These are phyloP conservation scores for Dipus sagitta DNA, from an alignment of 2,797 vertebrate species.

Conservation along the genomic window DNA sequence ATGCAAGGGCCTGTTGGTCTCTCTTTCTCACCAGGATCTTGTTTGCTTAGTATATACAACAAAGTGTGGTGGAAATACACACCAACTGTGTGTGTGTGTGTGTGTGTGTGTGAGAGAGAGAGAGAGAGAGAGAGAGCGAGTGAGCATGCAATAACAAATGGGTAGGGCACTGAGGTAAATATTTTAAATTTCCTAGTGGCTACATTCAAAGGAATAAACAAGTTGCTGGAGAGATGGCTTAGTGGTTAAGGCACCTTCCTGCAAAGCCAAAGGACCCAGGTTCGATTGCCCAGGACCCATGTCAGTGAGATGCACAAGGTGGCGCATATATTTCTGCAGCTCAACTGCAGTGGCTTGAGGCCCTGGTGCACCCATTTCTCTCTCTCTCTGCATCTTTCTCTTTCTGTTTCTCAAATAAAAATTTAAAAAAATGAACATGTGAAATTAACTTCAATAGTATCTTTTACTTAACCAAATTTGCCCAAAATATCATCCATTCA, in stretches of 20 bases:
- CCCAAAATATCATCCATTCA: not conserved
- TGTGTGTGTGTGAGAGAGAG: accelerated
- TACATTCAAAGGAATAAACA: not conserved
- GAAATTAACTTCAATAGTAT: not conserved
- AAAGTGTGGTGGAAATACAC: not conserved
- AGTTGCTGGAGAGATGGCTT: no score
- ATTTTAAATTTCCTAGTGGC: not conserved
- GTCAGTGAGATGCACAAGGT: no score
- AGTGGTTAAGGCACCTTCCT: no score
- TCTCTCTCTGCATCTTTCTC: not conserved
- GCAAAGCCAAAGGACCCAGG: no score
- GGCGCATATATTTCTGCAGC: no score
- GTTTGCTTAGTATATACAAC: not conserved
- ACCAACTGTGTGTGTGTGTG: accelerated
- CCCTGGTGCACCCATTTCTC: no score
- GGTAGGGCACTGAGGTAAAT: not conserved
- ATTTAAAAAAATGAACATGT: conserved; percentile 12
- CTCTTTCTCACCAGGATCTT: not conserved
- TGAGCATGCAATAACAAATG: not conserved
- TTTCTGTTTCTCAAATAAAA: not conserved
- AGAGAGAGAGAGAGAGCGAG: no score
- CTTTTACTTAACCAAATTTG: not conserved
- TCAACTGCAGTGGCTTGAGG: no score
- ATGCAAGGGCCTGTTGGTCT: not conserved
- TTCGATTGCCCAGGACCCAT: no score